These are phyloP conservation scores for Acestrorhynchus altus DNA, from an alignment of 2,797 vertebrate genomes.

Conservation along the genomic window DNA sequence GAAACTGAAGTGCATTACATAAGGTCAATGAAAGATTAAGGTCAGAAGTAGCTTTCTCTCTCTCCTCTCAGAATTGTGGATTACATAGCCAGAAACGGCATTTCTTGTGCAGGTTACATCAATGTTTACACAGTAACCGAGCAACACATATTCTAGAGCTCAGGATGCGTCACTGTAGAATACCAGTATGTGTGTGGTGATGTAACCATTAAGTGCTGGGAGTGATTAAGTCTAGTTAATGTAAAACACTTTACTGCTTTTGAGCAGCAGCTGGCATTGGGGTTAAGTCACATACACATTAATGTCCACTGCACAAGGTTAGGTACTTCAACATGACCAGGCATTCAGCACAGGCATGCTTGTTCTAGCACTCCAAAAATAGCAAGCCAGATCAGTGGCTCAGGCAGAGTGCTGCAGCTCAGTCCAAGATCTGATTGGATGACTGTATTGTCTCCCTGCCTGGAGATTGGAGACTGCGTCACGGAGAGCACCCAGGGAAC, in stretches of 20 bases:
- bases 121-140: conserved; percentile 33
- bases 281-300: conserved; percentile 7
- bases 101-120: background rate
- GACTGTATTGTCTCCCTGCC: conserved; percentile 9
- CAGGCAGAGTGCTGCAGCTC: background rate
- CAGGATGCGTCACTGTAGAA: background rate
- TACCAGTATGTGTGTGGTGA: background rate
- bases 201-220: conserved; percentile 29
- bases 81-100: conserved; percentile 15
- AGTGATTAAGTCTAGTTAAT: conserved; percentile 9
- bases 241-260: conserved; percentile 34
- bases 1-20: conserved; percentile 60
- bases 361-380: conserved; percentile 27
- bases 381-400: conserved; percentile 23
- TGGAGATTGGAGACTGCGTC: conserved; percentile 29
- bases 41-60: conserved; percentile 50
- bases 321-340: conserved; percentile 22
- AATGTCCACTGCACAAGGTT: conserved; percentile 13
- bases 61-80: conserved; percentile 56
- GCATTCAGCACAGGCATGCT: conserved; percentile 24
- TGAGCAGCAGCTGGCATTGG: conserved; percentile 28
- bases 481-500: background rate
- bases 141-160: conserved; percentile 17
- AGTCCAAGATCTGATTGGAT: conserved; percentile 7
- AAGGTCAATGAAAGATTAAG: conserved; percentile 66